phyloP scores from a whole-genome alignment of 1,140 invertebrate genomes.

The Leptoteleia sp. region DNA sequence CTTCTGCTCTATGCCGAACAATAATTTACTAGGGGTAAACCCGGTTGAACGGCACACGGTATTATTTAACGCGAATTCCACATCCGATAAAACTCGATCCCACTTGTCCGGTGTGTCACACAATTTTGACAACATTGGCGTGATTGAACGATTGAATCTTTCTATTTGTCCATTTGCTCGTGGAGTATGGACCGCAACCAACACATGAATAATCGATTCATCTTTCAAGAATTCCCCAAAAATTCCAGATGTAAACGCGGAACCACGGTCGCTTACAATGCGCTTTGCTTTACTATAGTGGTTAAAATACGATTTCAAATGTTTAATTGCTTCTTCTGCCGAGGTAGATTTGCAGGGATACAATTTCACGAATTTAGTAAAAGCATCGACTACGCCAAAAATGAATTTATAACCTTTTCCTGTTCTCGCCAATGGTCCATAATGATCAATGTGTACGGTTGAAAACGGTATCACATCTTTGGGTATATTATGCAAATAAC shows the following conservation, averaged over 20 bases:
- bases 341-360: constrained; percentile 21
- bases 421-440: constrained; percentile 3
- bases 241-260: constrained; percentile 28
- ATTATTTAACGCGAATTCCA: constrained; percentile 3
- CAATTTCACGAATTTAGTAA: constrained; percentile 6
- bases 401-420: background rate
- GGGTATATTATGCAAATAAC: background rate
- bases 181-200: background rate
- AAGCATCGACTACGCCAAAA: background rate
- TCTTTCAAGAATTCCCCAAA: constrained; percentile 24
- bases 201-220: background rate
- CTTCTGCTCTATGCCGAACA: background rate
- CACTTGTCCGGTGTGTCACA: background rate
- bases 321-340: background rate
- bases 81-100: background rate
- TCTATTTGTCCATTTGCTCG: background rate
- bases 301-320: constrained; percentile 5
- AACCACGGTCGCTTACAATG: constrained; percentile 45
- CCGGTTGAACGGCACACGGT: background rate
- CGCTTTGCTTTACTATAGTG: constrained; percentile 11
- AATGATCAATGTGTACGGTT: constrained; percentile 5
- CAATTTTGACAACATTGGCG: constrained; percentile 6
- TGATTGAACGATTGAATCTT: background rate
- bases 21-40: background rate
- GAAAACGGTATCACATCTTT: constrained; percentile 1